Conservation (phyloP, 1,140 invertebrate species). For the Asbolus verrucosus region DNA sequence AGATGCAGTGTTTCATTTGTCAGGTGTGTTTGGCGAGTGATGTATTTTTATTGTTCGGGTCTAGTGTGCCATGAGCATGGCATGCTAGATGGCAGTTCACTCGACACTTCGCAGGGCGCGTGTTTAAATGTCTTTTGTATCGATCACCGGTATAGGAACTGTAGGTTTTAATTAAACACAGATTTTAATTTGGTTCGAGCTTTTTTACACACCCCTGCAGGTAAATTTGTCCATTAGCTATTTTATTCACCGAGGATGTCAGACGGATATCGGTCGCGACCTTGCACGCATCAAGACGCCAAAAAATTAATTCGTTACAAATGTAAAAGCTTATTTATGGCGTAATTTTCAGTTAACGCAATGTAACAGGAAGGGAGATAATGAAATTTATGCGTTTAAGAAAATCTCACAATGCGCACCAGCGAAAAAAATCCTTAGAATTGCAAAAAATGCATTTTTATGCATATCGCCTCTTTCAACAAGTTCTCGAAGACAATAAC, state of each 20-base stretch:
- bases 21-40: conserved; percentile 63
- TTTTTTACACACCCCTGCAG: conserved; percentile 40
- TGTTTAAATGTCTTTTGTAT: conserved; percentile 58
- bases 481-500: conserved; percentile 33
- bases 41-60: conserved; percentile 62
- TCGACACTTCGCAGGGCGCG: conserved; percentile 50
- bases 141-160: conserved; percentile 51
- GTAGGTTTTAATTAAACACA: conserved; percentile 56
- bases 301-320: conserved; percentile 47
- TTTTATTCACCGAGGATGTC: conserved; percentile 11
- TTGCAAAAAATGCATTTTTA: conserved; percentile 44
- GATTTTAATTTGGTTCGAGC: conserved; percentile 49
- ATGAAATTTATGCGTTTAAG: conserved; percentile 44
- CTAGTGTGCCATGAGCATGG: conserved; percentile 54
- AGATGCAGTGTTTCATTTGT: conserved; percentile 64
- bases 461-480: conserved; percentile 44
- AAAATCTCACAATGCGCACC: conserved; percentile 41
- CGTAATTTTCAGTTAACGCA: conserved; percentile 39
- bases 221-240: conserved; percentile 37
- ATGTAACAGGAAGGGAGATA: conserved; percentile 51
- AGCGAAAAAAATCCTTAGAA: conserved; percentile 10
- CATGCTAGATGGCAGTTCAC: conserved; percentile 60
- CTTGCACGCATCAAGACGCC: too few relatives aligned
- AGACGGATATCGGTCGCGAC: conserved; percentile 12
- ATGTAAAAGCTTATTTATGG: conserved; percentile 46